Conservation (phyloP, 2,113 vertebrate species). For the Hippocampus abdominalis region DNA sequence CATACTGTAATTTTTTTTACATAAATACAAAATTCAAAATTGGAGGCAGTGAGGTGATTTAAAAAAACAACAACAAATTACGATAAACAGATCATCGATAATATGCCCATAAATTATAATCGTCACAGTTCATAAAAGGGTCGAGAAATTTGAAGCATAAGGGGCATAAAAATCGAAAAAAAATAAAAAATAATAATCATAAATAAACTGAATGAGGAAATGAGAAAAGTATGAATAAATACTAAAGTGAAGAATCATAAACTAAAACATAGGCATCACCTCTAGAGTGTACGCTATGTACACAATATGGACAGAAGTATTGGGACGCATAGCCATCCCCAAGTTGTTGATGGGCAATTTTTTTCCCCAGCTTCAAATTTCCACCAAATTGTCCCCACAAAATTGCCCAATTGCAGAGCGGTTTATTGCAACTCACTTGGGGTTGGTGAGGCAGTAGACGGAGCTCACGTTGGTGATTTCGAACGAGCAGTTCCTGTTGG, state of each 20-base stretch:
- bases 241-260: too few relatives aligned
- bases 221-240: neutral
- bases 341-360: neutral
- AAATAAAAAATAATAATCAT: neutral
- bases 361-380: neutral
- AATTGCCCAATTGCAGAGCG: too few relatives aligned
- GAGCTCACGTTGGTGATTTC: conserved; percentile 64
- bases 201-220: neutral
- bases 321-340: neutral
- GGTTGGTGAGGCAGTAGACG: conserved; percentile 65
- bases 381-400: neutral
- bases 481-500: conserved; percentile 70
- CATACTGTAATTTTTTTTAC: too few relatives aligned
- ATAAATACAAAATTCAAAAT: too few relatives aligned
- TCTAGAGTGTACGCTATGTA: neutral
- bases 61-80: too few relatives aligned
- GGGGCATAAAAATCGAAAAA: neutral
- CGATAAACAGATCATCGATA: too few relatives aligned
- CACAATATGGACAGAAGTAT: neutral
- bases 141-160: neutral
- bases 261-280: too few relatives aligned
- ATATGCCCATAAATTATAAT: too few relatives aligned
- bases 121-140: neutral
- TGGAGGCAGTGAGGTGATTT: too few relatives aligned
- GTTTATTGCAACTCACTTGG: conserved; percentile 54